Conservation (phyloP, 2,888 invertebrate species). For the Chalcis sispes region DNA sequence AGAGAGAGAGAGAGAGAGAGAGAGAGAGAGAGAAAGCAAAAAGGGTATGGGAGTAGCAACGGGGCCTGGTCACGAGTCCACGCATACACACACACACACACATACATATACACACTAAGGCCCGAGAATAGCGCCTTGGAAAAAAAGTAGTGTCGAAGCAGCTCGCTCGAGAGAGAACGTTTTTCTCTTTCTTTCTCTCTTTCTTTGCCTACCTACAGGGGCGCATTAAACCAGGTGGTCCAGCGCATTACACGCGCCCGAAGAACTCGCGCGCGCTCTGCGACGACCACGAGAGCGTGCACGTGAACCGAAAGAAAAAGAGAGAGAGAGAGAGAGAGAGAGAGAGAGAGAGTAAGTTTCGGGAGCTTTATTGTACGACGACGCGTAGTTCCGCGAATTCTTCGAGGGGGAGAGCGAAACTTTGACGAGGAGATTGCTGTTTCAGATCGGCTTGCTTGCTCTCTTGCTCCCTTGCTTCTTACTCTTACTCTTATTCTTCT, state of each 20-base stretch:
- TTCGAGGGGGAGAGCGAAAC: not conserved
- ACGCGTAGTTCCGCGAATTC: slow-evolving; percentile 37
- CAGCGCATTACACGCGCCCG: slow-evolving; percentile 46
- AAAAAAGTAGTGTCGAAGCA: slow-evolving; percentile 34
- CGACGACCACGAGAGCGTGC: not conserved
- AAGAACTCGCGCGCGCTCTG: not conserved
- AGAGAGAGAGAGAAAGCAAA: not conserved
- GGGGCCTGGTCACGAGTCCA: slow-evolving; percentile 58
- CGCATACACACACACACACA: slow-evolving; percentile 54
- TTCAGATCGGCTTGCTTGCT: not conserved
- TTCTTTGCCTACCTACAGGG: slow-evolving; percentile 44
- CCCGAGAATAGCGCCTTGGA: slow-evolving; percentile 31
- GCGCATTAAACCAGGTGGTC: slow-evolving; percentile 52
- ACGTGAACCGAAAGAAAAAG: slow-evolving; percentile 32
- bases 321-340: slow-evolving; percentile 48
- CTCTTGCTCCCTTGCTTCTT: not conserved
- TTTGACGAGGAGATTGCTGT: slow-evolving; percentile 21
- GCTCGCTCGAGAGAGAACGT: not conserved
- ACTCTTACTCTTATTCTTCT: not conserved
- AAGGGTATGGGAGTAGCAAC: slow-evolving; percentile 27
- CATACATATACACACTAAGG: too few species aligned
- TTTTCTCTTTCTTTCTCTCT: not conserved
- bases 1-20: slow-evolving; percentile 33
- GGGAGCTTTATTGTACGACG: slow-evolving; percentile 39
- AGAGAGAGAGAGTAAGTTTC: slow-evolving; percentile 53